These are phyloP conservation scores for Rhinoptilus africanus DNA, from an alignment of 2,113 vertebrate genomes.

Conservation along the genomic window DNA sequence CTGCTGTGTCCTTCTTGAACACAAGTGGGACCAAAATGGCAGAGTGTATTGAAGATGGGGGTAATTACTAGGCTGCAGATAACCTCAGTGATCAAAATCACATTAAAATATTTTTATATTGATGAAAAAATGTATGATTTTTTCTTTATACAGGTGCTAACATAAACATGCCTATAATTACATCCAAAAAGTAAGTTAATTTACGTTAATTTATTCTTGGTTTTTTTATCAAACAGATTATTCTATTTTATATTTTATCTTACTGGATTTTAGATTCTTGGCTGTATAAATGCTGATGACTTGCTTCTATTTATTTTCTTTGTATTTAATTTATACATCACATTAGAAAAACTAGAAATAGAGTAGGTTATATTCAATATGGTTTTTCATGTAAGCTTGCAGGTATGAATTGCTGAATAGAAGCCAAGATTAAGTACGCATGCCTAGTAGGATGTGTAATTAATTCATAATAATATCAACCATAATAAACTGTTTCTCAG, in stretches of 20 bases:
- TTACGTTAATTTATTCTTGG: not conserved
- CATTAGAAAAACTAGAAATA: not conserved
- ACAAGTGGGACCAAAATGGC: not conserved
- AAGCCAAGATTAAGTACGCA: not conserved
- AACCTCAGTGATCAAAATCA: not conserved
- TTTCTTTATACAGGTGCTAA: constrained; percentile 77
- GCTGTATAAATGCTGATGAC: not conserved
- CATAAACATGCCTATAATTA: constrained; percentile 79
- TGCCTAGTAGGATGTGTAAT: not conserved
- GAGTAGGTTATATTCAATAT: not conserved
- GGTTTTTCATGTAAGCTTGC: not conserved
- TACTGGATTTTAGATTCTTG: not conserved
- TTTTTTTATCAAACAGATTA: not conserved
- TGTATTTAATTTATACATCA: not conserved
- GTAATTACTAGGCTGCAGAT: not conserved
- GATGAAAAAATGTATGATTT: not conserved
- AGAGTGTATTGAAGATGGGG: not conserved
- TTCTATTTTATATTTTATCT: not conserved
- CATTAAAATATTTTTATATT: not conserved
- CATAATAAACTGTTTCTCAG: not conserved
- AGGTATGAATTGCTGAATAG: not conserved
- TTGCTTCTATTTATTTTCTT: not conserved
- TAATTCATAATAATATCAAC: not conserved
- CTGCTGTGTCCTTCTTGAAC: not conserved
- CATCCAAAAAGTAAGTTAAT: constrained; percentile 82